Evolutionary conservation across 2,888 invertebrate genomes (phyloP).

Genomic region (Lepidocyrtoides sp.): DNA sequence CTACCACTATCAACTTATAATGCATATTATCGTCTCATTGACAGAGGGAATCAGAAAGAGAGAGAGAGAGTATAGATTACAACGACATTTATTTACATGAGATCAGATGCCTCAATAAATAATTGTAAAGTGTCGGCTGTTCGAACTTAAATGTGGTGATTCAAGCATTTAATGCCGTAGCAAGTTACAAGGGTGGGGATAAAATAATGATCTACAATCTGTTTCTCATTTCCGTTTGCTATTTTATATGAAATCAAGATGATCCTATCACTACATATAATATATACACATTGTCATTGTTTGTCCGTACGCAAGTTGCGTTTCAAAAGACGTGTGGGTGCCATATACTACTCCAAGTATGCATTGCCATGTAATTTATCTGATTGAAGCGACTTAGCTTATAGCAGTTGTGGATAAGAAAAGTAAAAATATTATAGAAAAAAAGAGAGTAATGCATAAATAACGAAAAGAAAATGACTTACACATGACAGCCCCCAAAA

Average conservation of each 20-base stretch:
- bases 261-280: too few relatives aligned
- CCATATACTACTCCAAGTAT: background rate
- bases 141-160: constrained; percentile 62
- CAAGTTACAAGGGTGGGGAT: background rate
- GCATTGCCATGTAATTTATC: background rate
- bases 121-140: constrained; percentile 80
- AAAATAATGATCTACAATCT: constrained; percentile 41
- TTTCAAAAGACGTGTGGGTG: background rate
- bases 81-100: constrained; percentile 70
- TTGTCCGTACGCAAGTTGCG: background rate
- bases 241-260: too few relatives aligned
- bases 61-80: constrained; percentile 56
- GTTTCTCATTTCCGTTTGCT: background rate
- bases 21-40: constrained; percentile 56
- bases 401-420: background rate
- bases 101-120: constrained; percentile 79
- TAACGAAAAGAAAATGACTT: constrained; percentile 89
- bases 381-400: background rate
- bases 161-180: constrained; percentile 18
- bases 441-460: background rate
- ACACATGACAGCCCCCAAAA: constrained; percentile 97
- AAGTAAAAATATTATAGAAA: background rate
- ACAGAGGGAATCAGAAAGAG: constrained; percentile 43
- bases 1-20: background rate
- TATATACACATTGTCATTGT: too few relatives aligned